These are phyloP conservation scores for Eurystomus gularis DNA, from an alignment of 2,113 vertebrate genomes.

Conservation along the genomic window DNA sequence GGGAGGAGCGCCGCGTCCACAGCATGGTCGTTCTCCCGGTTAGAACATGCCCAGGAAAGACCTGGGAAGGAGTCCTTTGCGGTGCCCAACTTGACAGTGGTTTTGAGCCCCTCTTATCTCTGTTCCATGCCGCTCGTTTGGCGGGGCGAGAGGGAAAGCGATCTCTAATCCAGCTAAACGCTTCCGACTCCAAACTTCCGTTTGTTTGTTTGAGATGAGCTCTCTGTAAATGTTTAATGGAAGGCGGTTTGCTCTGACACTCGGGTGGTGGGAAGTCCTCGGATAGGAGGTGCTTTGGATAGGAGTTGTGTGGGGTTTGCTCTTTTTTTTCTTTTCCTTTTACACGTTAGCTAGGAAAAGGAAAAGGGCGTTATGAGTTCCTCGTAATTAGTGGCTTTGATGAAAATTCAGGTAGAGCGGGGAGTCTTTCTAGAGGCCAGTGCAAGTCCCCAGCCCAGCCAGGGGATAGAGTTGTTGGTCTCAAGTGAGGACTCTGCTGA, in stretches of 20 bases:
- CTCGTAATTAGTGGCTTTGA: neutral
- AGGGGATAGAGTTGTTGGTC: neutral
- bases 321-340: neutral
- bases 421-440: neutral
- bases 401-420: neutral
- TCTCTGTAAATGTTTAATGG: conserved; percentile 66
- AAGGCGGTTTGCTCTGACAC: conserved; percentile 40
- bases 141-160: neutral
- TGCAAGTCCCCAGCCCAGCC: neutral
- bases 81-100: too few relatives aligned
- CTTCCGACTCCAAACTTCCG: neutral
- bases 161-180: neutral
- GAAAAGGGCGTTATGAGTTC: neutral
- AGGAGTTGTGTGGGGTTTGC: neutral
- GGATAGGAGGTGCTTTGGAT: conserved; percentile 5
- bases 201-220: neutral
- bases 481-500: neutral
- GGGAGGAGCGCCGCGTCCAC: neutral
- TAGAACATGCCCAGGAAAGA: too few relatives aligned
- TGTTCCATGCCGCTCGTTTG: neutral
- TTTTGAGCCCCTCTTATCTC: neutral
- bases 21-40: too few relatives aligned
- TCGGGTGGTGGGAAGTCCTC: neutral
- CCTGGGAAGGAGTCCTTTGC: too few relatives aligned
- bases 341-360: neutral